Percentiles rank a stretch among this genome's conserved stretches.
Conservation (phyloP, 2,113 vertebrate species). For the Callaeas wilsoni region DNA sequence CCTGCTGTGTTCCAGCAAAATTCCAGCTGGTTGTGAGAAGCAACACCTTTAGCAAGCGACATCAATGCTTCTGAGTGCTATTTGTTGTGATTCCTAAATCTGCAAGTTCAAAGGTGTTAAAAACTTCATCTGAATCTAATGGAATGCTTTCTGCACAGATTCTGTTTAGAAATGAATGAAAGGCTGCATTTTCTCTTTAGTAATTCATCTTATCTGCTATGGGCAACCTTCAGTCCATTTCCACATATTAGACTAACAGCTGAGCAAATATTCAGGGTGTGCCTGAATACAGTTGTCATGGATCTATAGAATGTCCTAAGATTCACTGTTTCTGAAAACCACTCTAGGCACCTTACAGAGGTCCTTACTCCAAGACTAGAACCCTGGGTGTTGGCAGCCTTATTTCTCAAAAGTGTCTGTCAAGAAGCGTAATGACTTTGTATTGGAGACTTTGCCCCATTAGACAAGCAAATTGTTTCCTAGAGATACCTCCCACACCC, state of each 20-base stretch:
- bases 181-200: background rate
- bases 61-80: background rate
- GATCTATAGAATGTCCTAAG: background rate
- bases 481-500: background rate
- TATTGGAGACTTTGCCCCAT: background rate
- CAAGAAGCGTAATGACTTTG: background rate
- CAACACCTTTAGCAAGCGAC: background rate
- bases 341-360: background rate
- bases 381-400: rapidly evolving
- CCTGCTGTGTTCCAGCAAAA: background rate
- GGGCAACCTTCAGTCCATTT: background rate
- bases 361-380: background rate
- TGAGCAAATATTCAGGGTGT: background rate
- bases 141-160: background rate
- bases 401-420: background rate
- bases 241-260: background rate
- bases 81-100: background rate
- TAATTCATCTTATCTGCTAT: background rate
- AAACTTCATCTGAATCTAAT: background rate
- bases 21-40: background rate
- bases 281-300: background rate
- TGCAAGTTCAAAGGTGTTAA: background rate
- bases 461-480: background rate
- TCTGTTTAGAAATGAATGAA: background rate
- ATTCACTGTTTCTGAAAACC: background rate